Base-by-base conservation (phyloP, 2,888 invertebrate species). In the Kuschelorhynchus macadamiae region DNA sequence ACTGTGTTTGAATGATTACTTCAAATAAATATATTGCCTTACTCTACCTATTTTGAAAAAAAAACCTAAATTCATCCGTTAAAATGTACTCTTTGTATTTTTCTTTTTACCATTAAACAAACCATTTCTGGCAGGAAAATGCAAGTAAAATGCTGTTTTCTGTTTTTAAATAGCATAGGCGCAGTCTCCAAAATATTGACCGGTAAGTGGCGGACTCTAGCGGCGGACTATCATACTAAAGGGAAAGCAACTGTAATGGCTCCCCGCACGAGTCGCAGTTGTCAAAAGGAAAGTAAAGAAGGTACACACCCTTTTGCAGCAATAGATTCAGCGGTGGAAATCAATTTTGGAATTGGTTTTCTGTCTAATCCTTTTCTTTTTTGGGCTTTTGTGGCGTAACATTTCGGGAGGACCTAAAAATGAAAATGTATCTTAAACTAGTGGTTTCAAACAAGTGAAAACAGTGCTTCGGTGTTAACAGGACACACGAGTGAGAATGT, bases 221-320 rank as follows among this genome's bases (percentile, higher is more conserved):
- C 73, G 78, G 56, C 59, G 44, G 64, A 73, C 36, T 41, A 56
- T 39, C 69, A 46, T 75, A 75, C 68, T 74, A 71, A 74, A 75
- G 75, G 74, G 74, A 77, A 77, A 76, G 77, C 80, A 80, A 76
- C 47, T 42, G 55, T 55, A 74, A 81, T 81, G 81, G 81, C 80
- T 79, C 75, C 77, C 78, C 74, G 76, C 72, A 75, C 72, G 55
- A 74, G 75, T 72, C 72, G 75, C 76, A 77, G 75, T 77, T 73
- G 68, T 66, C 70, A 70, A 70, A 69, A 66, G 53, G 65, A 62
- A 62, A 62, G 62, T 62, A 32, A 59, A 70, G 42, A 47, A 71
- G 68, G 81, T 84, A 84, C 82, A 81, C 86, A 92, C 92, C 92
- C 92, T 87, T 89, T 89, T 25, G 90, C 85, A 72, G 90, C 88